phyloP scores from a whole-genome alignment of 2,888 invertebrate species.

The Anoplius nigerrimus region DNA sequence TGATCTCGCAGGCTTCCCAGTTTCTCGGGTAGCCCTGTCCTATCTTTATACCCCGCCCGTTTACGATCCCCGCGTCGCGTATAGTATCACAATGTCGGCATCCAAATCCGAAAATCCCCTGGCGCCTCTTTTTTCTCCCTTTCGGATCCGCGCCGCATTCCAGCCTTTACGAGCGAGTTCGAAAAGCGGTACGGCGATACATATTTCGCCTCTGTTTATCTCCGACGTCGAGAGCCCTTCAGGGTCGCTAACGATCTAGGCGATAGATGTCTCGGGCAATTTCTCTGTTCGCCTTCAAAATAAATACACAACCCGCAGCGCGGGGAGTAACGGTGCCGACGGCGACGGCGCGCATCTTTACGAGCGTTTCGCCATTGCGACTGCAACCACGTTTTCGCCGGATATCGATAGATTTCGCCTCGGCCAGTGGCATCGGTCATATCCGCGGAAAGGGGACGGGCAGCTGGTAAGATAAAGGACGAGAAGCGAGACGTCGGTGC shows the following conservation, averaged over 20 bases:
- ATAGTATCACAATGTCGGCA: slow-evolving; percentile 47
- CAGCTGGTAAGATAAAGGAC: slow-evolving; percentile 10
- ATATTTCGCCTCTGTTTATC: slow-evolving; percentile 17
- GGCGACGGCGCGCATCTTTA: too few species aligned
- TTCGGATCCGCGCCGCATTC: slow-evolving; percentile 38
- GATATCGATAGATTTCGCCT: too few species aligned
- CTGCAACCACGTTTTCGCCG: too few species aligned
- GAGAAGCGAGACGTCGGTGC: neutral
- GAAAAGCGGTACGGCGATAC: slow-evolving; percentile 36
- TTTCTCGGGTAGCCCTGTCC: slow-evolving; percentile 37
- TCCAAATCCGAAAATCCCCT: slow-evolving; percentile 33
- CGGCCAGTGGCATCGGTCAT: too few species aligned
- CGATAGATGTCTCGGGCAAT: too few species aligned
- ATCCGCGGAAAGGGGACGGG: too few species aligned
- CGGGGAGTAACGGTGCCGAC: too few species aligned
- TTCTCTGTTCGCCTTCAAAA: too few species aligned
- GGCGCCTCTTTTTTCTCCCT: slow-evolving; percentile 14
- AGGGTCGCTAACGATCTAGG: neutral
- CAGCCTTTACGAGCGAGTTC: slow-evolving; percentile 41
- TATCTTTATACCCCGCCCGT: slow-evolving; percentile 45
- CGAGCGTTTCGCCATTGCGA: too few species aligned
- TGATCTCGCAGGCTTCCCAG: slow-evolving; percentile 26
- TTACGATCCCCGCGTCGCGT: slow-evolving; percentile 44
- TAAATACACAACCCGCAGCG: too few species aligned
- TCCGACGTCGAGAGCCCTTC: too few species aligned